A percentile compares a stretch with the other conserved stretches of the same genome.
phyloP scores from a whole-genome alignment of 2,797 vertebrate genomes.

The Oceanodroma leucorhoa region DNA sequence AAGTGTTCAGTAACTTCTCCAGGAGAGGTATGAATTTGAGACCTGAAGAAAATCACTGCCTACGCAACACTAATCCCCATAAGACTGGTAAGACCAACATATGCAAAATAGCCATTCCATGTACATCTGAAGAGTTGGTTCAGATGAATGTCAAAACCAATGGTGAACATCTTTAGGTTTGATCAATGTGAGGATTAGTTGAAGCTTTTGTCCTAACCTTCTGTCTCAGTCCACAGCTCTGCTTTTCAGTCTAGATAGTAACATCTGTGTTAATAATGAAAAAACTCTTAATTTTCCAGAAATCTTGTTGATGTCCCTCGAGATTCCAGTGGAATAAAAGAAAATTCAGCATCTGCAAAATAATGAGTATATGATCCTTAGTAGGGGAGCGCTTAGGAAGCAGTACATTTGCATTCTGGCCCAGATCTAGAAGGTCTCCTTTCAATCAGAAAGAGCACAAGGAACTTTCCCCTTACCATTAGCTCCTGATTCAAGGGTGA shows the following conservation, averaged over 20 bases:
- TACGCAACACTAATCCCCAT: neutral
- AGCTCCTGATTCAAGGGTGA: neutral
- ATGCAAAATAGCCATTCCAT: neutral
- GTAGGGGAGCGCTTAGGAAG: neutral
- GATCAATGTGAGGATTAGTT: neutral
- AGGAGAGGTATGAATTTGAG: neutral
- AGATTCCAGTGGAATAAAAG: neutral
- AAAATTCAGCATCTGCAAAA: neutral
- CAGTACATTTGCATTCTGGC: neutral
- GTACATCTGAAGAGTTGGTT: neutral
- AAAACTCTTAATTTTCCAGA: neutral
- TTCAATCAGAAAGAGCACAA: neutral
- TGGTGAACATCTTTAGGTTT: neutral
- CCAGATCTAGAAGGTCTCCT: neutral
- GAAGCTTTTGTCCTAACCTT: neutral
- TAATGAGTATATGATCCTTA: neutral
- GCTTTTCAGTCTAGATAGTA: neutral
- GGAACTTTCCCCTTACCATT: neutral
- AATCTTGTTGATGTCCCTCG: neutral
- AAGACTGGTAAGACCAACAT: neutral
- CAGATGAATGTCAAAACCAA: neutral
- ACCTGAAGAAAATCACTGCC: conserved; percentile 7
- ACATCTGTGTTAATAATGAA: neutral
- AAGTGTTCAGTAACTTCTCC: neutral
- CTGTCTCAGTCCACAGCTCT: neutral